Evolutionary conservation across 2,113 vertebrate genomes (phyloP).

Genomic region (Platysternon megacephalum): DNA sequence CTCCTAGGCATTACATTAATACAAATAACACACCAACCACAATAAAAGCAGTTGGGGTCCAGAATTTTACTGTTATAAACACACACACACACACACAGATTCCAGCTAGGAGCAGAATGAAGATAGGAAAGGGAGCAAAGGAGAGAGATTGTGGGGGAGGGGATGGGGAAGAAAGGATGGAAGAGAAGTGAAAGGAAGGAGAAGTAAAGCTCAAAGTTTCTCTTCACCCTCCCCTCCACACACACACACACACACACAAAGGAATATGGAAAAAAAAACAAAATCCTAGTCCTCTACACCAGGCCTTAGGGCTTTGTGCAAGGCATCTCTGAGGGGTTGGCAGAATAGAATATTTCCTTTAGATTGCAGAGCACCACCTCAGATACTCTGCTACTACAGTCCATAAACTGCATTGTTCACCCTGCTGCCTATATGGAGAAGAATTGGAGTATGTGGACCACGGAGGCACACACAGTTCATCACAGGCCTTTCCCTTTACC

Average conservation of each 20-base stretch:
- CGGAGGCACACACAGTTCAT: neutral
- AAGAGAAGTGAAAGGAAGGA: neutral
- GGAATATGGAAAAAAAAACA: neutral
- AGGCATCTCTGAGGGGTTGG: neutral
- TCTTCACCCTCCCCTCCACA: neutral
- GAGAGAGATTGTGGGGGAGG: too few relatives aligned
- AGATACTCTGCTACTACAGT: neutral
- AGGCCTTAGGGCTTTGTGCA: neutral
- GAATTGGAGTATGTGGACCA: neutral
- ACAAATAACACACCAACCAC: too few relatives aligned
- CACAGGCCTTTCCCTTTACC: neutral
- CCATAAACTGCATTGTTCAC: neutral
- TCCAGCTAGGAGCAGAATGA: neutral
- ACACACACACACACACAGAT: too few relatives aligned
- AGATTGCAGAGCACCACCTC: neutral
- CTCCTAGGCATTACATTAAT: too few relatives aligned
- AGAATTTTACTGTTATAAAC: too few relatives aligned
- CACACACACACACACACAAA: neutral
- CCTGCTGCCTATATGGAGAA: neutral
- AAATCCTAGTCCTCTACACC: neutral
- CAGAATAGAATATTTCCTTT: neutral
- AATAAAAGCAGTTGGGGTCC: neutral
- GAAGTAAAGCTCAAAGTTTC: neutral
- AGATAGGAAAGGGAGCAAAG: neutral
- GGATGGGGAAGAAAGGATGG: too few relatives aligned